Evolutionary conservation across 1,140 invertebrate species (phyloP), one percentile per base, ranked within the genome.

Genomic region (Bombus turneri): DNA sequence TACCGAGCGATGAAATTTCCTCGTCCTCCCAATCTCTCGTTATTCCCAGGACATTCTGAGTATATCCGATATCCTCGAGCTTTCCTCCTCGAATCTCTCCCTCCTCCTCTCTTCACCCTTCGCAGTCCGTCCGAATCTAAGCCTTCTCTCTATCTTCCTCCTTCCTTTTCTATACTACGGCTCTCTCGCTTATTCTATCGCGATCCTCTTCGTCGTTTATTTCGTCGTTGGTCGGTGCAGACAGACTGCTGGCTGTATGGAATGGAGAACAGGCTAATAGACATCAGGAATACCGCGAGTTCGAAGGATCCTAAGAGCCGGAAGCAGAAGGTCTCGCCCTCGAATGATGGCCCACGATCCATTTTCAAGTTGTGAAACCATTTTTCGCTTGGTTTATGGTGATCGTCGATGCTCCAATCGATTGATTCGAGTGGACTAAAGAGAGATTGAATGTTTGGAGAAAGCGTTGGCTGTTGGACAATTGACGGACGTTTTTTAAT

Each of bases 1-100:
- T 87, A 81, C 66, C 86, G 85, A 87, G 81, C 89, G 89, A 91
- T 90, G 89, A 91, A 91, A 91, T 91, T 91, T 91, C 89, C 90
- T 86, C 89, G 80, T 90, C 89, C 80, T 85, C 87, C 86, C 86
- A 83, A 90, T 88, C 80, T 91, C 86, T 90, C 80, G 81, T 86
- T 86, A 90, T 91, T 91, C 85, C 84, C 86, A 78, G 82, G 78
- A 81, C 77, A 83, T 90, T 90, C 89, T 83, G 88, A 81, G 77
- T 83, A 90, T 68, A 68, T 34, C 76, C 88, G 89, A 90, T 90
- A 90, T 90, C 88, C 72, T 68, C 80, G 59, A 62, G 83, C 83
- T 90, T 90, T 86, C 81, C 88, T 85, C 81, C 47, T 68, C 69
- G 77, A 88, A 81, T 41, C n/a, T 72, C 78, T 31, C 13, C 53